Evolutionary conservation across 2,113 vertebrate genomes (phyloP).

Genomic region (Polyodon spathula): DNA sequence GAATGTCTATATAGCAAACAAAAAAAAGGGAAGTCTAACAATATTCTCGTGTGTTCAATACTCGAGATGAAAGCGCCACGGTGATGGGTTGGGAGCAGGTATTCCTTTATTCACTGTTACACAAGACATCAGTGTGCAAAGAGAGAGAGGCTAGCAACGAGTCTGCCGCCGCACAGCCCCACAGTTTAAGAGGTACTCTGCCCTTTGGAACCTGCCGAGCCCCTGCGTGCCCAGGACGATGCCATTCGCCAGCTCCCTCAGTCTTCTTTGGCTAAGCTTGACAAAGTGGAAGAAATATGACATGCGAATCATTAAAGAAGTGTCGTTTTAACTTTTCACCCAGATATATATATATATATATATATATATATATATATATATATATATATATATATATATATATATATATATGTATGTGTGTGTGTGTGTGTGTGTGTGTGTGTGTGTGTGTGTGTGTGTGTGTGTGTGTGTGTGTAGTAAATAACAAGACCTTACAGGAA

Average conservation of each 20-base stretch:
- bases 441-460: no score
- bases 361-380: no score
- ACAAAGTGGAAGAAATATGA: constrained; percentile 57
- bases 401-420: no score
- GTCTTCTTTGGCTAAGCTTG: constrained; percentile 53
- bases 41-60: no score
- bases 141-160: not conserved
- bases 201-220: not conserved
- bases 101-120: not conserved
- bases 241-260: constrained; percentile 31
- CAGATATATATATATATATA: no score
- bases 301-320: constrained; percentile 63
- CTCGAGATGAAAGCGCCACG: not conserved
- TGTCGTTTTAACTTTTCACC: not conserved
- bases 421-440: no score
- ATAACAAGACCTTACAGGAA: no score
- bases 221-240: not conserved
- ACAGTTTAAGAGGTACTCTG: not conserved
- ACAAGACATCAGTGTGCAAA: not conserved
- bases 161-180: not conserved
- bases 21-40: not conserved
- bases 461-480: no score
- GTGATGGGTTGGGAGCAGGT: not conserved
- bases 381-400: no score
- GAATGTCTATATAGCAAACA: no score